A percentile compares a stretch with the other conserved stretches of the same genome.
Conservation (phyloP, 2,888 invertebrate species). For the Drepanosiphum platanoidis region DNA sequence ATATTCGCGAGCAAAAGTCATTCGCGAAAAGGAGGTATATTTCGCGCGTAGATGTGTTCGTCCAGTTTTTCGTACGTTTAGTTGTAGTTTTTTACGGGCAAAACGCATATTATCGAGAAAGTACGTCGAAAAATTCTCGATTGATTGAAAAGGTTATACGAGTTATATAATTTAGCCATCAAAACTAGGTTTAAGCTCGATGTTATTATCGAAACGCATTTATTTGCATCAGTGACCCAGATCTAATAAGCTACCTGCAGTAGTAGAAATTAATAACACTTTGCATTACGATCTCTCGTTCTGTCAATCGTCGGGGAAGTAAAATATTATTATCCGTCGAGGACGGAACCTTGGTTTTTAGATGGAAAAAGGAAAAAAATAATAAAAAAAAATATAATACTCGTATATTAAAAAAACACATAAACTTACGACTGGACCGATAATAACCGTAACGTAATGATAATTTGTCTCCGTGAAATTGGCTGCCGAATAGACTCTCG, state of each 20-base stretch:
- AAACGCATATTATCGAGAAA: background rate
- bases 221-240: constrained; percentile 52
- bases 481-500: background rate
- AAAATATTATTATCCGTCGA: constrained; percentile 51
- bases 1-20: too few species aligned
- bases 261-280: background rate
- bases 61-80: background rate
- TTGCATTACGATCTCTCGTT: constrained; percentile 9
- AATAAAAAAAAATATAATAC: too few species aligned
- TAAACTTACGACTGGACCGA: background rate
- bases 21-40: too few species aligned
- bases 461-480: background rate
- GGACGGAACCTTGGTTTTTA: constrained; percentile 43
- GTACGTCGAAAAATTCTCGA: constrained; percentile 1
- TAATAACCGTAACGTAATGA: background rate
- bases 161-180: constrained; percentile 14
- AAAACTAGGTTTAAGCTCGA: constrained; percentile 22
- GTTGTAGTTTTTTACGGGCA: background rate
- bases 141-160: constrained; percentile 55
- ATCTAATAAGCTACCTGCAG: constrained; percentile 13
- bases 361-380: constrained; percentile 2
- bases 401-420: too few species aligned
- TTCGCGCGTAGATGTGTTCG: background rate
- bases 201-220: constrained; percentile 13
- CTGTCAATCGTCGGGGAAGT: constrained; percentile 49